Conservation (phyloP, 1,140 invertebrate genomes). For the Orchesella cincta region DNA sequence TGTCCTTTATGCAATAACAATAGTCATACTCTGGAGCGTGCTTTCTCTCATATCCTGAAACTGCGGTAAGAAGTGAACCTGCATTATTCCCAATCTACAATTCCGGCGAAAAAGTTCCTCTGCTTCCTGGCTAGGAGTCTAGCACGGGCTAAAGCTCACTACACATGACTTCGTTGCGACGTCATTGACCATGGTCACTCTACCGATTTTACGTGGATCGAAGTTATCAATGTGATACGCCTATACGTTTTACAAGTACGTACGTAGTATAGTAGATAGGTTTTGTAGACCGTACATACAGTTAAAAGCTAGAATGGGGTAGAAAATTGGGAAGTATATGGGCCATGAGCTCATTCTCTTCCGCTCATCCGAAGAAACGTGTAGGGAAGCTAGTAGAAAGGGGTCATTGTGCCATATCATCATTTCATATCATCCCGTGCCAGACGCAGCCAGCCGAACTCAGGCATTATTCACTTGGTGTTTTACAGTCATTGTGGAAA, state of each 20-base stretch:
- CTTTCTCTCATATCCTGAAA: too few species aligned
- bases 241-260: too few species aligned
- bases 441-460: not conserved
- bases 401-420: conserved; percentile 20
- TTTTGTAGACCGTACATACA: not conserved
- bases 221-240: too few species aligned
- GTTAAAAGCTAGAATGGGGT: not conserved
- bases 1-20: conserved; percentile 17
- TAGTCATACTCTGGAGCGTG: not conserved
- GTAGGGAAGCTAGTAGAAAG: not conserved
- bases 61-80: too few species aligned
- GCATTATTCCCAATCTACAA: too few species aligned
- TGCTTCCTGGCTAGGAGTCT: too few species aligned
- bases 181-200: too few species aligned
- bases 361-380: not conserved
- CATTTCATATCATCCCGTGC: not conserved
- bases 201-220: too few species aligned
- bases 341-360: conserved; percentile 8
- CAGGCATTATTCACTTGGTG: not conserved
- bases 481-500: not conserved
- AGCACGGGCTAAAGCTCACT: too few species aligned
- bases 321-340: conserved; percentile 10
- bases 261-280: too few species aligned
- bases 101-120: too few species aligned
- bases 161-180: too few species aligned